Base-by-base conservation (phyloP, 2,113 vertebrate genomes). In the Morone chrysops region DNA sequence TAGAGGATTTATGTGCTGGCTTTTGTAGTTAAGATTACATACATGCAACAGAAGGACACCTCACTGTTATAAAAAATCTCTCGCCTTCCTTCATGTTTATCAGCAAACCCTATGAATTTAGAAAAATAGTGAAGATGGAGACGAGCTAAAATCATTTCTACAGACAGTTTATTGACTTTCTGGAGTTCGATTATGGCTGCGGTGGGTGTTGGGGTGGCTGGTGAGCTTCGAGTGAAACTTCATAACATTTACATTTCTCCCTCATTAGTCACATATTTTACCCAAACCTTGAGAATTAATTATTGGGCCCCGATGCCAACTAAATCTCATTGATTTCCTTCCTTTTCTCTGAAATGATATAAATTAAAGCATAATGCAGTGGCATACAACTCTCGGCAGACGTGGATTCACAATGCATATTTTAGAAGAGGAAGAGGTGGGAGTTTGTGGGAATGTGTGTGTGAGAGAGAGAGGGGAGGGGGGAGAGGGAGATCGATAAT, bases 281-380 rank as follows among this genome's bases (percentile, higher is more conserved):
- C 40, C 78, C 61, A 86, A 92, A 91, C 88, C 92, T 92, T 94
- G 91, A 93, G 89, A 93, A 94, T 94, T 86, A 86, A 89, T 94
- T 92, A 91, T 79, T 31, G 16, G 57, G 80, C 70, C 47, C 12
- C 16, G 50, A 74, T 68, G 82, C 73, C 71, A 78, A 85, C 82
- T 87, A 78, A 90, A 80, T 78, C 67, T 53, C 36, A 93, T 94
- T 70, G 90, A 93, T 94, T 92, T 86, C 25, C 75, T 72, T 59
- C 53, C 59, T 75, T 84, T 81, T 73, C 77, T 54, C 76, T 48
- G 65, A 85, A 92, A 88, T 91, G 14, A 88, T 84, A 88, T 84
- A 85, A 93, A 92, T 87, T 86, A 88, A 87, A 65, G 82, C 54
- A 54, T 91, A 87, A 92, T 86, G 82, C 80, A 81, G 72, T 50